Evolutionary conservation across 1,140 invertebrate species (phyloP), one percentile per base, ranked within the genome.

Genomic region (Brachionus rubens): DNA sequence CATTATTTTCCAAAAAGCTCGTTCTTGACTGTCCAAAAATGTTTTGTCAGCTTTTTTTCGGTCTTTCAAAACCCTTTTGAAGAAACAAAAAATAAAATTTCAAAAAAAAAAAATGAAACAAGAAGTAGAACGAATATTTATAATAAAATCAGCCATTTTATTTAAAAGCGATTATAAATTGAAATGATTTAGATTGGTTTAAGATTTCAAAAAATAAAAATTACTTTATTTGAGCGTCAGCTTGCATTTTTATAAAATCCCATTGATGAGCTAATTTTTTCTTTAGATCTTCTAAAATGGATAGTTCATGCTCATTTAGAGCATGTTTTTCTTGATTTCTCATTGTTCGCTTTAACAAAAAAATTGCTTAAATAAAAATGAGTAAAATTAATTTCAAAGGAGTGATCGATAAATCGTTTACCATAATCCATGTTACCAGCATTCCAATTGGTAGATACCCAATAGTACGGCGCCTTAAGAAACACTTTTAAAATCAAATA

Each of bases 1-100:
- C 72, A 76, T 67, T 19, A 50, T 46, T 12, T 54, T 59, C 75
- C 75, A 76, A 50, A 76, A 76, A 10, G 75, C 75, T 48, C 54
- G 16, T 28, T 76, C 75, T 33, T 76, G 75, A 16, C 75, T 76
- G 9, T 76, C 75, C 16, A 76, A 24, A 30, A 76, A 46, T 10
- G 56, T 52, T 65, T 65, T 59, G 21, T 76, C 75, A 50, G 41
- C 48, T 21, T 76, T 76, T 48, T 67, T 76, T 36, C 59, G 21
- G 21, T 65, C 75, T 67, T 76, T 76, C 14, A 76, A 10, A 10
- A 76, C 75, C 4, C 72, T 76, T 28, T 30, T 30, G 3, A 33
- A 16, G 9, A 16, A 28, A 0, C 5, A 16, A 7, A 9, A 59
- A 12, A 3, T 36, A 36, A 36, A 16, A 36, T 30, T 50, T 48